Conservation (phyloP, 2,113 vertebrate genomes). For the Taxidea taxus region DNA sequence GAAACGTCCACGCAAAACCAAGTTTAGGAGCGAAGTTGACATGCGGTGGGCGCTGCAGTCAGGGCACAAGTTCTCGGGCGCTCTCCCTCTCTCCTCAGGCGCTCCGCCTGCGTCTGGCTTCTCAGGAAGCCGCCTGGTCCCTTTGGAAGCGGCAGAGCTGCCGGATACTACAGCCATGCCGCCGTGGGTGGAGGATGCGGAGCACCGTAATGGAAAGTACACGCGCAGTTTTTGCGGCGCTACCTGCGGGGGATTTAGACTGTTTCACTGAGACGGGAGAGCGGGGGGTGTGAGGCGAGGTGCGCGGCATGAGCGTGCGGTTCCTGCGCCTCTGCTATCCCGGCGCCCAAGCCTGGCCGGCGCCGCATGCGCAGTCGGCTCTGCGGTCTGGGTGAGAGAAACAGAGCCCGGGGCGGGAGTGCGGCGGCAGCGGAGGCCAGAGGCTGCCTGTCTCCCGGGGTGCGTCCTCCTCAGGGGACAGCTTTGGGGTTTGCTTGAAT, state of each 20-base stretch:
- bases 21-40: neutral
- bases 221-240: neutral
- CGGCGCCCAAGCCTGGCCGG: rapidly evolving
- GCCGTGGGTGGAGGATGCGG: neutral
- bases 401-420: neutral
- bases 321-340: neutral
- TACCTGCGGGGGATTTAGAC: neutral
- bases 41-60: neutral
- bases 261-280: neutral
- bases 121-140: rapidly evolving
- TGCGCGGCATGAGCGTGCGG: neutral
- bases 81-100: rapidly evolving
- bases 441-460: neutral
- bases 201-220: neutral
- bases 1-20: neutral
- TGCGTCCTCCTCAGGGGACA: neutral
- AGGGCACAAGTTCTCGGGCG: neutral
- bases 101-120: neutral
- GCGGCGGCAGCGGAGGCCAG: neutral
- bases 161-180: neutral
- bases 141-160: neutral
- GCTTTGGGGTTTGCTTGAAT: neutral
- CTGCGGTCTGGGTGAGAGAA: neutral
- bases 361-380: neutral
- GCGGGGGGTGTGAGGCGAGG: neutral